These are phyloP conservation scores for Clarias macrocephalus DNA, from an alignment of 2,113 vertebrate genomes.

Conservation along the genomic window DNA sequence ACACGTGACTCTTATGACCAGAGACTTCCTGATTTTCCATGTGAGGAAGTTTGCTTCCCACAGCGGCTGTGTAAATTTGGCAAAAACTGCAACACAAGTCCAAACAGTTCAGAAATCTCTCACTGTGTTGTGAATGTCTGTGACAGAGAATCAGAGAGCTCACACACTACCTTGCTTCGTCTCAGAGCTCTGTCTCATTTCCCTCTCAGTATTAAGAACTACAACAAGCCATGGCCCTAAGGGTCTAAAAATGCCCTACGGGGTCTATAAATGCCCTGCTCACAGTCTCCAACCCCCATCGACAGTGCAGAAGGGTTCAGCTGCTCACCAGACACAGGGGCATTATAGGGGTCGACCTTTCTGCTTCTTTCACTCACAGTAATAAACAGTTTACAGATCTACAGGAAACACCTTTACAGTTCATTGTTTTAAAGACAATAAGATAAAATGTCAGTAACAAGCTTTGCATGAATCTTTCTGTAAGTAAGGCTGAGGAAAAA, in stretches of 20 bases:
- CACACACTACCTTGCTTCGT: background rate
- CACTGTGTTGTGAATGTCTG: background rate
- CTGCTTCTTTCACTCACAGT: constrained; percentile 24
- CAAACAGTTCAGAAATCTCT: constrained; percentile 18
- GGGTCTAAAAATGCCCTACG: background rate
- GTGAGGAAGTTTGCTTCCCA: background rate
- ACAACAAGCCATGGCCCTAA: background rate
- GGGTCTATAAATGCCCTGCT: constrained; percentile 11
- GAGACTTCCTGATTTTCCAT: constrained; percentile 17
- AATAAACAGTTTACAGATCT: constrained; percentile 42
- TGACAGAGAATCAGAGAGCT: constrained; percentile 1
- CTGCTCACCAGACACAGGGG: background rate
- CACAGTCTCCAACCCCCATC: background rate
- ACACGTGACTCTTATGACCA: constrained; percentile 17
- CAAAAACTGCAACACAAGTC: constrained; percentile 1
- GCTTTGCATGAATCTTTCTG: background rate
- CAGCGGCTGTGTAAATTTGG: background rate
- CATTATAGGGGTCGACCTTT: background rate
- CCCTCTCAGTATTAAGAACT: constrained; percentile 14
- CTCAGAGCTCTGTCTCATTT: background rate
- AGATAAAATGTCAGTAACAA: background rate
- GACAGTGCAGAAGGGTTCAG: background rate
- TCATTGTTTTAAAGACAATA: constrained; percentile 35
- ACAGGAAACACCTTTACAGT: constrained; percentile 47
- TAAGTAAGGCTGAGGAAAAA: background rate